A percentile compares a stretch with the other conserved stretches of the same genome.
Conservation (phyloP, 30 jellyfish, hydroid and myxozoan species). For the Hydra vulgaris region DNA sequence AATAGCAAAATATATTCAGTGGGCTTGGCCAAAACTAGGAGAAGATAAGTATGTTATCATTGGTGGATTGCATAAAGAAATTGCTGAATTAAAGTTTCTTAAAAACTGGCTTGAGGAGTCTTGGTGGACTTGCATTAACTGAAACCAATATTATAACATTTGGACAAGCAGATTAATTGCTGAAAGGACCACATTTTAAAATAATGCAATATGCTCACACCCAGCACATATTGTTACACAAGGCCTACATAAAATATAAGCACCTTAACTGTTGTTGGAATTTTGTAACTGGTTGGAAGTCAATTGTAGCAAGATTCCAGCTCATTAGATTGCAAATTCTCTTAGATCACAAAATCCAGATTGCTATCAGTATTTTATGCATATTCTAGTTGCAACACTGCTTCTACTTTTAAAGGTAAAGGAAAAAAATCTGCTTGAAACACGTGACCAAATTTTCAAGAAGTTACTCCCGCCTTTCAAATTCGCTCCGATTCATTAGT, state of each 20-base stretch:
- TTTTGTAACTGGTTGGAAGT: no score
- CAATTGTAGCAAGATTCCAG: no score
- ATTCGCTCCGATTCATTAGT: no score
- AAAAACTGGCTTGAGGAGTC: conserved; percentile 28
- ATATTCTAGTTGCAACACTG: no score
- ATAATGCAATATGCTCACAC: conserved; percentile 26
- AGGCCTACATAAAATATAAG: neutral
- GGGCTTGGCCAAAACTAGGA: conserved; percentile 6
- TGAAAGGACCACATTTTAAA: conserved; percentile 29
- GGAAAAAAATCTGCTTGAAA: no score
- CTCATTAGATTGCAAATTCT: no score
- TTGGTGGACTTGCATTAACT: conserved; percentile 33
- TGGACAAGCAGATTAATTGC: conserved; percentile 40
- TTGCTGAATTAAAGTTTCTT: conserved; percentile 22
- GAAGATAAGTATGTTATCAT: conserved; percentile 35
- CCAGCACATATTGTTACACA: neutral
- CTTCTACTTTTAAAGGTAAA: no score
- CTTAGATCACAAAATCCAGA: no score
- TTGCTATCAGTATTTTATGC: no score
- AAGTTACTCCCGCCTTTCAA: no score
- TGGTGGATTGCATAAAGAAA: conserved; percentile 42
- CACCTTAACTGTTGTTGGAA: no score
- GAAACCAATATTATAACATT: conserved; percentile 31
- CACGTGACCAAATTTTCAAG: no score
- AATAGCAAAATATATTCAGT: neutral